Evolutionary conservation across 2,797 vertebrate species (phyloP), one percentile per base, ranked within the genome.

Genomic region (Toxotes lorentzi): DNA sequence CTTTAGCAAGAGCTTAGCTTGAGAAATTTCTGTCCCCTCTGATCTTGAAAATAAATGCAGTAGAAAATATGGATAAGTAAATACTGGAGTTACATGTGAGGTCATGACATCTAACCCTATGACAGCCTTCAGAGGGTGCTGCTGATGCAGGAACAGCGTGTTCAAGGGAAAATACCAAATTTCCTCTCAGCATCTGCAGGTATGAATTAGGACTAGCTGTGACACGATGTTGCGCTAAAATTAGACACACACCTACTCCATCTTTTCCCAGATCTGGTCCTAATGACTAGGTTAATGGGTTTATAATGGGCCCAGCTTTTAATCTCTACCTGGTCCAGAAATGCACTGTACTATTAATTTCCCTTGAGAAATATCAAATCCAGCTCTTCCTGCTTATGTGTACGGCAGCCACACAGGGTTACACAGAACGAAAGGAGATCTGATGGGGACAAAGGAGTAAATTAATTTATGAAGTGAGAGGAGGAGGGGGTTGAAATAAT

Each of bases 201-300:
- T 74, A 69, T 60, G 47, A 87, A 82, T 85, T 32, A 79, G 51
- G 71, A 77, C 45, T 70, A 32, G 54, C 75, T 64, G 59, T 82
- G 74, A 85, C 78, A 79, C 83, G 23, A 61, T 21, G 59, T 27
- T 48, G 69, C 4, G 21, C 89, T 94, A 93, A 93, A 92, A 91
- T 93, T 94, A 95, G 92, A 91, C 70, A 41, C 8, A 27, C 72
- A 53, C 61, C 73, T 78, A 58, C 67, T 91, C 81, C 51, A 79
- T 86, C 75, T 80, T 86, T 85, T 69, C 81, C 83, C 82, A 87
- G 90, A 91, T 88, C 83, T 91, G 72, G 86, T 89, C 76, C 73
- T 91, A 91, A 93, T 92, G 92, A 95, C 93, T 93, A 84, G 90
- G 91, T 95, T 95, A 95, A 95, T 94, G 89, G 91, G 83, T 93